Conservation (phyloP, 2,797 vertebrate species). For the Squalus acanthias region DNA sequence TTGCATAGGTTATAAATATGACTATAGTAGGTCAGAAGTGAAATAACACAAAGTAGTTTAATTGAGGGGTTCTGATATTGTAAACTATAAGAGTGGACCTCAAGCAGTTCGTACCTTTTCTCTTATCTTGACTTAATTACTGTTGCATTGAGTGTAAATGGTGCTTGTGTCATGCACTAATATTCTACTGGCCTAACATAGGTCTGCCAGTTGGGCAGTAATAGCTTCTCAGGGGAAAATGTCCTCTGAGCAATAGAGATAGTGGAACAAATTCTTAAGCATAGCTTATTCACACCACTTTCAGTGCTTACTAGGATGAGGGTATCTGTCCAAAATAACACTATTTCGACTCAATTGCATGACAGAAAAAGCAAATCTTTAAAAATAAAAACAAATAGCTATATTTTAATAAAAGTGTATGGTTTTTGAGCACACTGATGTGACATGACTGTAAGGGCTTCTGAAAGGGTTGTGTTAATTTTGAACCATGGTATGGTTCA, state of each 20-base stretch:
- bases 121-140: neutral
- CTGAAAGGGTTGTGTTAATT: neutral
- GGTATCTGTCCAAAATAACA: neutral
- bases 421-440: neutral
- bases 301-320: neutral
- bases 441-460: neutral
- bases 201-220: neutral
- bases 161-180: neutral
- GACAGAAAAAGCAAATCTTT: neutral
- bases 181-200: neutral
- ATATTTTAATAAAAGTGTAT: neutral
- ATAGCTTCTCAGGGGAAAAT: neutral
- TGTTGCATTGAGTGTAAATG: neutral
- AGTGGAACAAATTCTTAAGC: neutral
- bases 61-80: neutral
- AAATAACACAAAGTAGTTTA: neutral
- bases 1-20: neutral
- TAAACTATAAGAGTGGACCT: neutral
- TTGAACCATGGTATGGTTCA: neutral
- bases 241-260: neutral
- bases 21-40: neutral
- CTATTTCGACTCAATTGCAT: neutral
- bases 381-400: neutral
- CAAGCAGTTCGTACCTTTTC: neutral
- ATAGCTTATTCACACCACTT: neutral